Conservation (phyloP, 2,888 invertebrate genomes). For the Apotomis capreana region DNA sequence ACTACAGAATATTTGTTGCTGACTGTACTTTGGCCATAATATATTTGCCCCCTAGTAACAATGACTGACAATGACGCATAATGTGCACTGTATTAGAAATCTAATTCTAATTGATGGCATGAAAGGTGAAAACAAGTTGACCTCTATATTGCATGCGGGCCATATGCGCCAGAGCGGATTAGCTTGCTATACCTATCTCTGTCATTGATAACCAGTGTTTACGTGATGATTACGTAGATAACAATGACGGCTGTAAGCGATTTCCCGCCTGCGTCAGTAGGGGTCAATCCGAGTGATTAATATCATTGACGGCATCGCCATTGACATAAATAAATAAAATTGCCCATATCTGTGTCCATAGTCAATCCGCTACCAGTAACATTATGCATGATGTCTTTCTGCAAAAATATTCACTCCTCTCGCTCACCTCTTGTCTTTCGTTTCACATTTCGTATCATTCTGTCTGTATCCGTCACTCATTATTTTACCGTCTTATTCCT, state of each 20-base stretch:
- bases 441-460: too few relatives aligned
- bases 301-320: constrained; percentile 12
- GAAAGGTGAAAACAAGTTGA: constrained; percentile 20
- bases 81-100: constrained; percentile 2
- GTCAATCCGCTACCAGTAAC: neutral
- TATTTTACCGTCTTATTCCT: too few relatives aligned
- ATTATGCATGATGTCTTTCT: too few relatives aligned
- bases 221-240: constrained; percentile 27
- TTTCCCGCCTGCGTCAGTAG: constrained; percentile 27
- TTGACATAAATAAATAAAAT: neutral
- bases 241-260: constrained; percentile 25
- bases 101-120: constrained; percentile 9
- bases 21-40: too few relatives aligned
- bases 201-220: constrained; percentile 17
- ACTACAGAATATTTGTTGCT: too few relatives aligned
- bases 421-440: too few relatives aligned
- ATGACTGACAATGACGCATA: neutral
- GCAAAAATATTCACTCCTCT: too few relatives aligned
- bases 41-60: too few relatives aligned
- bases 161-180: neutral
- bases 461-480: too few relatives aligned
- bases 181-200: constrained; percentile 6
- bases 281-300: constrained; percentile 36
- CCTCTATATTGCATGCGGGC: constrained; percentile 7
- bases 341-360: neutral